Evolutionary conservation across 2,113 vertebrate genomes (phyloP).

Genomic region (Cyphomyrus plagiostoma): DNA sequence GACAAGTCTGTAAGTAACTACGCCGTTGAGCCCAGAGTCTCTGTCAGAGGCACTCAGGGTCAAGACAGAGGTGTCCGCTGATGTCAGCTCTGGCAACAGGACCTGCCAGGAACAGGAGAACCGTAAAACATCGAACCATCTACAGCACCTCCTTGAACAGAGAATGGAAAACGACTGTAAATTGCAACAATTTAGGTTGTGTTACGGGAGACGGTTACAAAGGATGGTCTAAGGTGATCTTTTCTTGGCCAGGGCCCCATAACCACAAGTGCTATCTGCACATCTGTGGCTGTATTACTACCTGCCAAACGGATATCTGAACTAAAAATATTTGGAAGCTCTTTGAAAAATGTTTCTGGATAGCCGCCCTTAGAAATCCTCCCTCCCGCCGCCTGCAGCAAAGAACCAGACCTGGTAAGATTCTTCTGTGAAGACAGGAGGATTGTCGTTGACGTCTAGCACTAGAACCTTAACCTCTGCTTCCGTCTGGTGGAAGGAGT

Average conservation of each 20-base stretch:
- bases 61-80: constrained; percentile 54
- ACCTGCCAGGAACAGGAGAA: constrained; percentile 52
- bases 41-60: constrained; percentile 69
- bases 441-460: constrained; percentile 82
- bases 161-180: not conserved
- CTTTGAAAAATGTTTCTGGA: not conserved
- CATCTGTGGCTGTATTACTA: not conserved
- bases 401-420: constrained; percentile 65
- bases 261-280: not conserved
- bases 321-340: not conserved
- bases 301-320: not conserved
- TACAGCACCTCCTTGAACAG: not conserved
- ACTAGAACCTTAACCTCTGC: constrained; percentile 64
- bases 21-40: constrained; percentile 63
- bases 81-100: constrained; percentile 63
- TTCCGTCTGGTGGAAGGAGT: constrained; percentile 69
- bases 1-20: constrained; percentile 74
- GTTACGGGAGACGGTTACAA: not conserved
- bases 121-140: not conserved
- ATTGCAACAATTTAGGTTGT: not conserved
- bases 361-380: not conserved
- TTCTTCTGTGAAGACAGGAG: constrained; percentile 74
- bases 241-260: not conserved
- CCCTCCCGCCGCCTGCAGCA: not conserved
- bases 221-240: not conserved